Base-by-base conservation (phyloP, 2,113 vertebrate species). In the Poeciliopsis prolifica region DNA sequence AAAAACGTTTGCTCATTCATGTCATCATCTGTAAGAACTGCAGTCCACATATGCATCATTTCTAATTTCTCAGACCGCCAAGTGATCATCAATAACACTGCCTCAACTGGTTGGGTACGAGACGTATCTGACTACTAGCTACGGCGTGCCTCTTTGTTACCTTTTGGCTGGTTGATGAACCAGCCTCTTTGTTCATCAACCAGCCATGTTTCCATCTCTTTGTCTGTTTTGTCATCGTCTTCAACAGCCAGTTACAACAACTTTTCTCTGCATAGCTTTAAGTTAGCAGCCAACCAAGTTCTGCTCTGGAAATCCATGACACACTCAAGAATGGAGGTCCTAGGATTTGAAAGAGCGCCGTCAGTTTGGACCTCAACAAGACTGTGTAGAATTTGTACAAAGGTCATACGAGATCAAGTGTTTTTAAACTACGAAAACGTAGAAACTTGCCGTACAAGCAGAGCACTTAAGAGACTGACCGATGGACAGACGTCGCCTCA, bases 231-330 rank as follows among this genome's bases (percentile, higher is more conserved):
- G 79, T 87, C 87, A 84, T 70, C 65, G 78, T 87, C 87, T 86
- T 70, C 86, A 86, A 72, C 75, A 85, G 81, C 88, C 80, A 82
- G 69, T 78, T 81, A 86, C 85, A 81, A 80, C 88, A 87, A 85
- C 81, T 87, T 80, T 83, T 77, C 75, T 80, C 70, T 84, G 83
- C 80, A 90, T 91, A 92, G 92, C 92, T 93, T 93, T 93, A 93
- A 92, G 82, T 81, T 69, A 42, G 83, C 83, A 85, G 92, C 83
- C 76, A 67, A 35, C 78, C 80, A 66, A 76, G 73, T 72, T 88
- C 77, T 73, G 84, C 83, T 83, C 78, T 37, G 58, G 66, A 80
- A 77, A 85, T 77, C 70, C 72, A 62, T 74, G 77, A 68, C 28
- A 77, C 88, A 76, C 82, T 80, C 88, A 86, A 90, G 85, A 85